Evolutionary conservation across 2,797 vertebrate genomes (phyloP).

Genomic region (Protosalanx chinensis): DNA sequence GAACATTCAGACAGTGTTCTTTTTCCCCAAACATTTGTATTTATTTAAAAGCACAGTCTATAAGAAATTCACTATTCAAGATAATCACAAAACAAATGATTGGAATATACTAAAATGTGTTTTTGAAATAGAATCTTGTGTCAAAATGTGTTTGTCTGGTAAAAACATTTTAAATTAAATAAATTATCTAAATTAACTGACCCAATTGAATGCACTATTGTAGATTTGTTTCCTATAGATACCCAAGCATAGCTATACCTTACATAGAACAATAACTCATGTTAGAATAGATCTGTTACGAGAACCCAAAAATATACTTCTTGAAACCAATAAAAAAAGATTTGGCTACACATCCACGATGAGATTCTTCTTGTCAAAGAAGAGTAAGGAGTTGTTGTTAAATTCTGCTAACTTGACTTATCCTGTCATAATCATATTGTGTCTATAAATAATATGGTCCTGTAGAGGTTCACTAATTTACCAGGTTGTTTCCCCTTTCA

Average conservation of each 20-base stretch:
- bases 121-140: background rate
- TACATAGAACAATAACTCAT: conserved; percentile 30
- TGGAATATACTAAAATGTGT: conserved; percentile 38
- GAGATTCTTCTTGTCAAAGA: conserved; percentile 22
- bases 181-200: conserved; percentile 50
- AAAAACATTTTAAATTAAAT: conserved; percentile 58
- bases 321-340: conserved; percentile 21
- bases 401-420: conserved; percentile 22
- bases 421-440: conserved; percentile 12
- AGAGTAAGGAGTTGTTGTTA: conserved; percentile 20
- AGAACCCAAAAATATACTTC: conserved; percentile 23
- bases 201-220: background rate
- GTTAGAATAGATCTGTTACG: conserved; percentile 37
- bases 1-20: background rate
- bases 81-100: conserved; percentile 37
- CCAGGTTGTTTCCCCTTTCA: conserved; percentile 34
- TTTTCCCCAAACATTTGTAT: background rate
- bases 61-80: conserved; percentile 10
- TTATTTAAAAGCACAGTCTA: conserved; percentile 9
- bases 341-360: conserved; percentile 15
- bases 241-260: conserved; percentile 11
- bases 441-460: conserved; percentile 23
- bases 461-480: conserved; percentile 12
- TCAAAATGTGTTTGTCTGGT: background rate
- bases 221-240: conserved; percentile 26